phyloP scores from a whole-genome alignment of 2,797 vertebrate genomes.

The Manis pentadactyla region DNA sequence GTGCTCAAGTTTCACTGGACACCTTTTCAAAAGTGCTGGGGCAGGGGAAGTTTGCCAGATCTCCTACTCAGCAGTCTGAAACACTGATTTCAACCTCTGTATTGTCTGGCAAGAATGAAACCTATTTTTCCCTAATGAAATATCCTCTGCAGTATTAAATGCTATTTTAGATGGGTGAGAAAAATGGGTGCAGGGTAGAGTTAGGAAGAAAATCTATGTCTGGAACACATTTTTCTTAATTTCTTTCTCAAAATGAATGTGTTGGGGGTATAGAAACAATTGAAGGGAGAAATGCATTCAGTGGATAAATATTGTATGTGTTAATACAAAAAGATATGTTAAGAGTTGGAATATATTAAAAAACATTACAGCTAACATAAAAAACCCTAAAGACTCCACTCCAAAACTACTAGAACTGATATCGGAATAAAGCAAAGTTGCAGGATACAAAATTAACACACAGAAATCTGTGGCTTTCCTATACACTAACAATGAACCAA shows the following conservation, averaged over 20 bases:
- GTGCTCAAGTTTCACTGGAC: not conserved
- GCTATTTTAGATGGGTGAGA: not conserved
- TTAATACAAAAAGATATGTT: not conserved
- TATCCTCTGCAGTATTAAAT: not conserved
- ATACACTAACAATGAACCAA: no score
- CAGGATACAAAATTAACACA: no score
- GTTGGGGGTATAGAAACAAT: not conserved
- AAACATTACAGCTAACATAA: not conserved
- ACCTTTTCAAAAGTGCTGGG: not conserved
- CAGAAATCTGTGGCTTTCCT: no score
- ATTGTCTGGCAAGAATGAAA: constrained; percentile 9
- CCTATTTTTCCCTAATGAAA: constrained; percentile 41
- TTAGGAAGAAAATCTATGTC: not conserved
- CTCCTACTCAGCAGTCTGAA: not conserved
- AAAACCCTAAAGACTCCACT: no score
- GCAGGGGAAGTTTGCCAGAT: not conserved
- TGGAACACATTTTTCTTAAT: not conserved
- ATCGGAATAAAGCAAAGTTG: no score
- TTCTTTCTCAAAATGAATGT: constrained; percentile 28
- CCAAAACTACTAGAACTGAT: no score
- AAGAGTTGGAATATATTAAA: not conserved
- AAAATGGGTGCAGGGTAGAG: not conserved
- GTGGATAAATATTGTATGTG: not conserved
- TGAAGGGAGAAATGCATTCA: not conserved
- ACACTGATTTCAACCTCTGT: constrained; percentile 13